Evolutionary conservation across 2,113 vertebrate genomes (phyloP).

Genomic region (Phalacrocorax carbo): DNA sequence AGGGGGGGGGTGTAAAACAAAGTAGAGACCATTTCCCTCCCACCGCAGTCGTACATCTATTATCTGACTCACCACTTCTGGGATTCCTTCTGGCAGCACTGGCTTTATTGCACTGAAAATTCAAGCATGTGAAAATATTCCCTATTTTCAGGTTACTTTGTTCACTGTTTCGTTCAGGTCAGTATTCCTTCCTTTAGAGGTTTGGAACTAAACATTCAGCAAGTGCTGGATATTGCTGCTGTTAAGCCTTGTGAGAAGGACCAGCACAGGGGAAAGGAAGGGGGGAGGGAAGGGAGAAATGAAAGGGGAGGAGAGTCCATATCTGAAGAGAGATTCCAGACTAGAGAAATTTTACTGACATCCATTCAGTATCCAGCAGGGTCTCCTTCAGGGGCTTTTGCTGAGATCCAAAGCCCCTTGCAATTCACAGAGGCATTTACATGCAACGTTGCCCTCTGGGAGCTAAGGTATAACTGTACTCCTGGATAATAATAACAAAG

Average conservation of each 20-base stretch:
- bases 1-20: background rate
- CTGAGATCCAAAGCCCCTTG: constrained; percentile 31
- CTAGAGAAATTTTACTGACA: constrained; percentile 60
- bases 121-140: constrained; percentile 28
- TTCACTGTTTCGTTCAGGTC: background rate
- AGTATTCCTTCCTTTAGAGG: background rate
- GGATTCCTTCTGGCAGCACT: constrained; percentile 33
- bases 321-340: constrained; percentile 50
- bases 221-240: background rate
- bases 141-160: constrained; percentile 3
- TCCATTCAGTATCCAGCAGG: constrained; percentile 56
- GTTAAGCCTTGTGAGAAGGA: constrained; percentile 24
- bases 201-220: background rate
- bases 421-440: constrained; percentile 56
- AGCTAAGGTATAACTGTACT: constrained; percentile 60
- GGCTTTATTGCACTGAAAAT: constrained; percentile 34
- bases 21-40: constrained; percentile 37
- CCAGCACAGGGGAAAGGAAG: background rate
- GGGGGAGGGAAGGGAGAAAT: constrained; percentile 26
- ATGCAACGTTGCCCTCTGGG: constrained; percentile 12
- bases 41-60: background rate
- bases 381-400: constrained; percentile 51
- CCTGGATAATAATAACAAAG: constrained; percentile 62
- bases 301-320: constrained; percentile 42
- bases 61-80: constrained; percentile 56